Evolutionary conservation across 2,113 vertebrate species (phyloP), one percentile per base, ranked within the genome.

Genomic region (Synchiropus splendidus): DNA sequence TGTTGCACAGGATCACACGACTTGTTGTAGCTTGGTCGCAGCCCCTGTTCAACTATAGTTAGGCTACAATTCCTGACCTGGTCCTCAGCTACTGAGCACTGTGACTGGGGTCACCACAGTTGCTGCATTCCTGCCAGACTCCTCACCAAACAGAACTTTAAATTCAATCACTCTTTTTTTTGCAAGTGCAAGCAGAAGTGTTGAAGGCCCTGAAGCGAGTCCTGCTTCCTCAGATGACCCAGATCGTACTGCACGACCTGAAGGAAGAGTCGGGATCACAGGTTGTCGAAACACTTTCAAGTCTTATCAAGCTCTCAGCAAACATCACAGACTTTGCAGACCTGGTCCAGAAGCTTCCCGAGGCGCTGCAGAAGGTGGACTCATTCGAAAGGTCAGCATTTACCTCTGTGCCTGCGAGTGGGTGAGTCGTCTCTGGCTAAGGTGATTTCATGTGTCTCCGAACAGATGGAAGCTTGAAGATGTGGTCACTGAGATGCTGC

Each of bases 381-480:
- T 56, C 48, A 46, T 67, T 68, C 2, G 73, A 82, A 65, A 90
- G 89, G 95, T 96, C 74, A 39, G 21, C 57, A 2, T 9, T 17
- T 10, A 11, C n/a, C 9, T 31, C 30, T 2, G 9, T 27, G 5
- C 2, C 31, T 21, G 1, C 16, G 12, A 12, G 5, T 31, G 6
- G 16, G 6, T 54, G 11, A 15, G 12, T 30, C n/a, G 6, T 5
- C 14, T 30, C 6, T 10, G 2, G 10, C 1, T 12, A 12, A 10
- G 12, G 2, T 12, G 30, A 31, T 12, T 0, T 50, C n/a, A n/a
- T 35, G 4, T 18, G 54, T 51, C 42, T 5, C 43, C 11, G 27
- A 74, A 39, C 73, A 98, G 95, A 6, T 99, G 94, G 94, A 40
- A 58, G 1, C 54, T 98, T 36, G 88, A 88, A 5, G 91, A 94